A percentile compares a stretch with the other conserved stretches of the same genome.
Evolutionary conservation across 2,113 vertebrate species (phyloP).

Genomic region (Anser cygnoides): DNA sequence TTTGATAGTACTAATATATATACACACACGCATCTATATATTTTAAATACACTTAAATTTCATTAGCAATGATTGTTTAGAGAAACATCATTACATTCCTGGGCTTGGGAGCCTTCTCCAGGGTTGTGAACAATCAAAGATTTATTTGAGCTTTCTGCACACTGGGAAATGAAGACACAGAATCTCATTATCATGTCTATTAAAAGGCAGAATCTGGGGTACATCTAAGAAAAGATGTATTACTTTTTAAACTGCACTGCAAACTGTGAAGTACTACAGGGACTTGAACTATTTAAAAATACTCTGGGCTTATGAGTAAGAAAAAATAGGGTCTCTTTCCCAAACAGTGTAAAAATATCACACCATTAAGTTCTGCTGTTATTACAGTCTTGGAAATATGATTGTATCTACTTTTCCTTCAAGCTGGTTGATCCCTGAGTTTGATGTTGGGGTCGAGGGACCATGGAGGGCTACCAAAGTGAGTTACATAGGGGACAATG

Average conservation of each 20-base stretch:
- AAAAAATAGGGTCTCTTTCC: slow-evolving; percentile 62
- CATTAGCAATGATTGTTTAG: slow-evolving; percentile 81
- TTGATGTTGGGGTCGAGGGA: slow-evolving; percentile 43
- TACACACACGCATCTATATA: slow-evolving; percentile 50
- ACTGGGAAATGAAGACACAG: slow-evolving; percentile 83
- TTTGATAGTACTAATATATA: slow-evolving; percentile 58
- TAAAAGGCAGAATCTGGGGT: slow-evolving; percentile 87
- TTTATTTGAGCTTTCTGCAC: slow-evolving; percentile 82
- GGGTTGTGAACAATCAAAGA: slow-evolving; percentile 84
- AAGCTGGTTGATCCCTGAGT: slow-evolving; percentile 45
- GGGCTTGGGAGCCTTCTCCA: slow-evolving; percentile 76
- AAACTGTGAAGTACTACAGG: slow-evolving; percentile 80
- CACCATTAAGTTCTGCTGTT: slow-evolving; percentile 43
- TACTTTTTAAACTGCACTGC: slow-evolving; percentile 81
- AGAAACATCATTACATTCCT: slow-evolving; percentile 69
- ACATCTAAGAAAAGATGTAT: slow-evolving; percentile 85
- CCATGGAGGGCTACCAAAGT: slow-evolving; percentile 9
- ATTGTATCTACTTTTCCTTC: slow-evolving; percentile 44
- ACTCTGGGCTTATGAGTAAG: slow-evolving; percentile 69
- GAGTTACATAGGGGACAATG: slow-evolving; percentile 53
- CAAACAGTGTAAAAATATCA: slow-evolving; percentile 69
- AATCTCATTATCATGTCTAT: slow-evolving; percentile 87
- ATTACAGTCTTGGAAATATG: slow-evolving; percentile 52
- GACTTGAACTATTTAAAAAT: slow-evolving; percentile 86
- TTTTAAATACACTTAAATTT: slow-evolving; percentile 68